Evolutionary conservation across 1,140 invertebrate species (phyloP).

Genomic region (Daktulosphaira vitifoliae): DNA sequence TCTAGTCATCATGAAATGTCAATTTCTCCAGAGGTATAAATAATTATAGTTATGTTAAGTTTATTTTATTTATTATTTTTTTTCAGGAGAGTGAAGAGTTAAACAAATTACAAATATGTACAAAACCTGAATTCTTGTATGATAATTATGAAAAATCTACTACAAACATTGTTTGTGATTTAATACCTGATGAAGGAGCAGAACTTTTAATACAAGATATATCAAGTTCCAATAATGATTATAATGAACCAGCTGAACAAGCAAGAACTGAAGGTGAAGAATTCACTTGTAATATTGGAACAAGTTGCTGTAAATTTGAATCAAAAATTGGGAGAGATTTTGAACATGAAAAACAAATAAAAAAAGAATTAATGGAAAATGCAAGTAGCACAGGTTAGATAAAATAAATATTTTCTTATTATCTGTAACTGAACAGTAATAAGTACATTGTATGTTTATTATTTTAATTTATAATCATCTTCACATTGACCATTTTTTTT

Average conservation of each 20-base stretch:
- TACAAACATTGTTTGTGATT: too few species aligned
- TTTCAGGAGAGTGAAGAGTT: not conserved
- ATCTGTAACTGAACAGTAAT: too few species aligned
- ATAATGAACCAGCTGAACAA: not conserved
- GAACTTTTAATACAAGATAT: slow-evolving; percentile 16
- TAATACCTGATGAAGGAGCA: slow-evolving; percentile 16
- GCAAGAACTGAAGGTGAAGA: not conserved
- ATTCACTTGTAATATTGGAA: slow-evolving; percentile 38
- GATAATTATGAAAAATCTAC: too few species aligned
- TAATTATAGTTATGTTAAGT: not conserved
- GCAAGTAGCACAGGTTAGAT: slow-evolving; percentile 36
- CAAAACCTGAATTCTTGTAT: not conserved
- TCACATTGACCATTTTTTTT: too few species aligned
- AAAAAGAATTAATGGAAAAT: slow-evolving; percentile 46
- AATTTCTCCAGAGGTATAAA: slow-evolving; percentile 1
- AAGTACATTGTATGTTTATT: too few species aligned
- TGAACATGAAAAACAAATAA: slow-evolving; percentile 47
- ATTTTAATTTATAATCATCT: too few species aligned
- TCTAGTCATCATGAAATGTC: slow-evolving; percentile 15
- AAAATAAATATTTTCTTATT: too few species aligned
- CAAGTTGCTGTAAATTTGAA: slow-evolving; percentile 47
- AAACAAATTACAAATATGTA: not conserved
- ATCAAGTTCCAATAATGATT: not conserved
- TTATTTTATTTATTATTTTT: not conserved
- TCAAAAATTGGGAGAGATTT: slow-evolving; percentile 51